Evolutionary conservation across 2,113 vertebrate species (phyloP).

Genomic region (Geococcyx californianus): DNA sequence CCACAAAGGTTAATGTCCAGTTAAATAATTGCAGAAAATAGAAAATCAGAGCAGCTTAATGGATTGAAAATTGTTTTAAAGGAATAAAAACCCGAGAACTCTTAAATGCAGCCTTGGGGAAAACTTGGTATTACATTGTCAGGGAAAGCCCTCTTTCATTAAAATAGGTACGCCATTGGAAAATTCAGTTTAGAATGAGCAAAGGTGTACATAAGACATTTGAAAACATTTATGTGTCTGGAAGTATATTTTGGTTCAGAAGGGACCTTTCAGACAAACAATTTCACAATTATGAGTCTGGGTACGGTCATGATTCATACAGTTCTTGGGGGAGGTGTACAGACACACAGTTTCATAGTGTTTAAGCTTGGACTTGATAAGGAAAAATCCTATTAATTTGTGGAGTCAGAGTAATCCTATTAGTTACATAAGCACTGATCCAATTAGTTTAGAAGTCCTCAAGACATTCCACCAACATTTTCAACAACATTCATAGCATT

Average conservation of each 20-base stretch:
- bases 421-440: slow-evolving; percentile 55
- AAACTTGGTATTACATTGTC: background rate
- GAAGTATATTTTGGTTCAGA: background rate
- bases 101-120: background rate
- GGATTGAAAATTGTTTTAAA: slow-evolving; percentile 27
- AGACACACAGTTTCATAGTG: background rate
- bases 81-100: background rate
- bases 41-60: slow-evolving; percentile 24
- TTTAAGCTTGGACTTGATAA: slow-evolving; percentile 38
- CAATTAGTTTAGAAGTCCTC: slow-evolving; percentile 32
- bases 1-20: slow-evolving; percentile 30
- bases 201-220: background rate
- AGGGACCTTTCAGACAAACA: background rate
- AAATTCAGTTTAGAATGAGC: background rate
- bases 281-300: accelerated
- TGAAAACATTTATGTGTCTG: background rate
- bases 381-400: slow-evolving; percentile 42
- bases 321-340: background rate
- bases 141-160: background rate
- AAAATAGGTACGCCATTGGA: background rate
- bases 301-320: background rate
- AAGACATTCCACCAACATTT: slow-evolving; percentile 7
- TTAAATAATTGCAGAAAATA: slow-evolving; percentile 25
- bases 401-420: slow-evolving; percentile 23
- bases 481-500: background rate